A percentile compares a stretch with the other conserved stretches of the same genome.
Evolutionary conservation across 1,140 invertebrate genomes (phyloP).

Genomic region (Papilio glaucus): DNA sequence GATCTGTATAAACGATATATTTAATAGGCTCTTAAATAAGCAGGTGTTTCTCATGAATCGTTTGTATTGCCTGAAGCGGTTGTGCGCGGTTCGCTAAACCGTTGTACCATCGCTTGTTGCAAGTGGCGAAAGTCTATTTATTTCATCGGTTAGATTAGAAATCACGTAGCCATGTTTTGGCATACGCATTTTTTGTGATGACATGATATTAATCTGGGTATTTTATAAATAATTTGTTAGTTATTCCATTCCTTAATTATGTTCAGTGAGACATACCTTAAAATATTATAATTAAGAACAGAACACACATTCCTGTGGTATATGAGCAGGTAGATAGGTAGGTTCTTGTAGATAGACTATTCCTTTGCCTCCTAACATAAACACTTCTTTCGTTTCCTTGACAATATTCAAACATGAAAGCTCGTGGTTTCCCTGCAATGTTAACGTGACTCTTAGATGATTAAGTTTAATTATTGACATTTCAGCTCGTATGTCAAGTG

Average conservation of each 20-base stretch:
- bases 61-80: slow-evolving; percentile 9
- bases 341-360: neutral
- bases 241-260: no score
- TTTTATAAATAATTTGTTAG: no score
- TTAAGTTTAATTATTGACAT: slow-evolving; percentile 49
- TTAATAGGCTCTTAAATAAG: slow-evolving; percentile 20
- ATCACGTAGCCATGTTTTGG: neutral
- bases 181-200: no score
- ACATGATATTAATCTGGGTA: neutral
- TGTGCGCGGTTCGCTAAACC: neutral
- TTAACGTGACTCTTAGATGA: neutral
- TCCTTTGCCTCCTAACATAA: neutral
- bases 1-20: slow-evolving; percentile 23
- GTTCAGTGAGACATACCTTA: no score
- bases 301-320: no score
- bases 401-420: neutral
- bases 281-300: no score
- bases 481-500: slow-evolving; percentile 91
- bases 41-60: slow-evolving; percentile 15
- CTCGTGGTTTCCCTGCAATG: neutral
- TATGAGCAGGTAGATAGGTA: neutral
- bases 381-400: neutral
- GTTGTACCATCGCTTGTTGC: neutral
- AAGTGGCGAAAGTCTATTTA: neutral
- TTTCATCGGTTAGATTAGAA: neutral